A percentile compares a stretch with the other conserved stretches of the same genome.
These are phyloP conservation scores for Tachyglossus aculeatus DNA, from an alignment of 2,797 vertebrate species.

Conservation along the genomic window DNA sequence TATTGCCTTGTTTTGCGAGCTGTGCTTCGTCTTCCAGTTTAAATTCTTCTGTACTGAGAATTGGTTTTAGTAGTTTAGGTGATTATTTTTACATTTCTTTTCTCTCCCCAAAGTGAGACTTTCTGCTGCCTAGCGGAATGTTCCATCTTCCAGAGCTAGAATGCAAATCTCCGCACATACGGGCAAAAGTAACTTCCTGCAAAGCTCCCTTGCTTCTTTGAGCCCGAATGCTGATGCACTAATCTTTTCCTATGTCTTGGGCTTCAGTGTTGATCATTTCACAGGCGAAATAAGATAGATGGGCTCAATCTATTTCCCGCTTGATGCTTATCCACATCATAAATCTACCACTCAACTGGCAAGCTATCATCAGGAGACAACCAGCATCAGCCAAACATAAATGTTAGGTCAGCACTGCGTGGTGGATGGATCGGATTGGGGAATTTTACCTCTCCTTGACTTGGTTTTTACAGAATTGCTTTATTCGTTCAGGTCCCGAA, in stretches of 20 bases:
- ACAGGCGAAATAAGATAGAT: slow-evolving; percentile 19
- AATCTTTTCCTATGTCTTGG: neutral
- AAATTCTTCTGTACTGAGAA: neutral
- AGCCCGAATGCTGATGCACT: neutral
- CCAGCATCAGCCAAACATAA: neutral
- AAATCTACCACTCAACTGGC: neutral
- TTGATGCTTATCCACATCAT: neutral
- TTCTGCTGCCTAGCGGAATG: neutral
- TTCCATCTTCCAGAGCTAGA: neutral
- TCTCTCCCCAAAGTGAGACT: neutral
- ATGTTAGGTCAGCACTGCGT: neutral
- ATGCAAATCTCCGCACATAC: neutral
- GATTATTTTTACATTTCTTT: neutral
- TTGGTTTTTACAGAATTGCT: neutral
- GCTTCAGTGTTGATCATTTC: neutral
- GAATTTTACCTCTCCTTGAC: neutral
- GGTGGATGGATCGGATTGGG: neutral
- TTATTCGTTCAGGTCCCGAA: neutral
- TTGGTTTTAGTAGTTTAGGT: neutral
- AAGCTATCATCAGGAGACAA: neutral
- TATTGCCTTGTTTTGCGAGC: neutral
- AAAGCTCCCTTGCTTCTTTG: neutral
- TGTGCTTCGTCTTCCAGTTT: neutral
- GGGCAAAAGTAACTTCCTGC: neutral
- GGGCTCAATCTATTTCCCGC: neutral